phyloP scores from a whole-genome alignment of 2,888 invertebrate species.

The Halocaridina rubra region DNA sequence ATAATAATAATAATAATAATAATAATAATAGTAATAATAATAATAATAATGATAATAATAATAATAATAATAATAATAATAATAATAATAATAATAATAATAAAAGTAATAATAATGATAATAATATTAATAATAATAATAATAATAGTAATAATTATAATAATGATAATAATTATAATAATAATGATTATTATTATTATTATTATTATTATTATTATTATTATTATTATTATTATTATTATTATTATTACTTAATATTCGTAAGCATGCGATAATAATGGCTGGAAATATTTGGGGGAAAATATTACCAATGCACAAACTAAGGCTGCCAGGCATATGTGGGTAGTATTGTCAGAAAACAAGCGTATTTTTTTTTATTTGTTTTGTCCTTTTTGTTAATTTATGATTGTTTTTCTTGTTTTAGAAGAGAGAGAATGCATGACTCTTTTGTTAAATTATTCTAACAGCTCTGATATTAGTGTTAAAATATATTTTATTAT shows the following conservation, averaged over 20 bases:
- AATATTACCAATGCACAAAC: too few species aligned
- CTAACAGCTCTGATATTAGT: too few species aligned
- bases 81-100: not conserved
- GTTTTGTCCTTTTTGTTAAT: too few species aligned
- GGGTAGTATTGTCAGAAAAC: too few species aligned
- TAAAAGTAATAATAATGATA: not conserved
- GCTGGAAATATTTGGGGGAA: too few species aligned
- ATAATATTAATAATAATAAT: not conserved
- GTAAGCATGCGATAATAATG: too few species aligned
- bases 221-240: not conserved
- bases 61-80: not conserved
- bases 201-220: not conserved
- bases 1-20: not conserved
- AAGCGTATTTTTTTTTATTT: too few species aligned
- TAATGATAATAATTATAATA: not conserved
- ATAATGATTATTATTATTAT: not conserved
- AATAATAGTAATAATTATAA: not conserved
- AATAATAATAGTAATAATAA: not conserved
- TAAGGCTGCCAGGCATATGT: too few species aligned
- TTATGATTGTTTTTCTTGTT: too few species aligned
- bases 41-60: not conserved
- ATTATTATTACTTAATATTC: not conserved
- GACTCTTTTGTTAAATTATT: too few species aligned
- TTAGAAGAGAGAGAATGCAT: too few species aligned
- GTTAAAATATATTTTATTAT: too few species aligned